phyloP scores from a whole-genome alignment of 2,113 vertebrate species.

The Equus quagga region DNA sequence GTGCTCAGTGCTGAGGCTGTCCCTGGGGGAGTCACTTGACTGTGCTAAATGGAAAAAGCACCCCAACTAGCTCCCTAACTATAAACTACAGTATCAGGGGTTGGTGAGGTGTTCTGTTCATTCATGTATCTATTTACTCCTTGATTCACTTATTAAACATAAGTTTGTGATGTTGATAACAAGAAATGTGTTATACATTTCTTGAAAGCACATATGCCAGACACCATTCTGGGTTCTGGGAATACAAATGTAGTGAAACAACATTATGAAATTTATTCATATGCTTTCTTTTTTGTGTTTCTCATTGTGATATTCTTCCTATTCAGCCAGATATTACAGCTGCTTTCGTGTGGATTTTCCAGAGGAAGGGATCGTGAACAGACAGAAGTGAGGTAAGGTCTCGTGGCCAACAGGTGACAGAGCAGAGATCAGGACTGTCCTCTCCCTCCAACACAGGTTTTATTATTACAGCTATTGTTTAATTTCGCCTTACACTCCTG shows the following conservation, averaged over 20 bases:
- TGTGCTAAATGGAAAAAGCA: not conserved
- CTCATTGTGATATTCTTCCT: not conserved
- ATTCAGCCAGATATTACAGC: not conserved
- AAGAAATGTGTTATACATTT: not conserved
- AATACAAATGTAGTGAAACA: not conserved
- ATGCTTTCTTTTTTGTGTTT: not conserved
- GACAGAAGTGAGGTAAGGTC: not conserved
- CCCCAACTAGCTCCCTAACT: not conserved
- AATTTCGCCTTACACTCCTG: not conserved
- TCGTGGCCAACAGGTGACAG: not conserved
- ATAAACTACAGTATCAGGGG: not conserved
- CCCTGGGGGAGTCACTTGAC: not conserved
- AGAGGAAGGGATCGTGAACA: not conserved
- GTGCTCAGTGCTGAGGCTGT: not conserved
- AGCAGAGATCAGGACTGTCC: not conserved
- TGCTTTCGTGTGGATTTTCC: not conserved
- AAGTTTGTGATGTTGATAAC: not conserved
- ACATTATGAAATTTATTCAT: not conserved
- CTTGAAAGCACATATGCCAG: not conserved
- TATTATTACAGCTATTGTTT: not conserved
- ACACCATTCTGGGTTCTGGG: not conserved
- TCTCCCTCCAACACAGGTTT: not conserved
- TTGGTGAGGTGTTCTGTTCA: not conserved
- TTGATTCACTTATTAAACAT: not conserved
- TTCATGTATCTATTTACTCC: not conserved